These are phyloP conservation scores for Phylloscopus collybita DNA, from an alignment of 2,797 vertebrate species.

Conservation along the genomic window DNA sequence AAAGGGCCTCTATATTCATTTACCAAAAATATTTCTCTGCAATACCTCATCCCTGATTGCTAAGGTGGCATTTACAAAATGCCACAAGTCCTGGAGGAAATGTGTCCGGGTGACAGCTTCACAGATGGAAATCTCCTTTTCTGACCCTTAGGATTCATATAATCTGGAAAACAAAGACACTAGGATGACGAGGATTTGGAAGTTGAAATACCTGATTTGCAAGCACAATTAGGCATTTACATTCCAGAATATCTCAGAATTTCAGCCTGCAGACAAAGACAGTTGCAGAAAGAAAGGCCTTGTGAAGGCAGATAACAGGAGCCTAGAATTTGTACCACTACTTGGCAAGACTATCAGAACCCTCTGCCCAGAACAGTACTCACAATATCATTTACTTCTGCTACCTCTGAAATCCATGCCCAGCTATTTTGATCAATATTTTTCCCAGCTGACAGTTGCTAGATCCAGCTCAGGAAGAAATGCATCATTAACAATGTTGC, in stretches of 20 bases:
- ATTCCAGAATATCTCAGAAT: neutral
- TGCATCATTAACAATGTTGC: neutral
- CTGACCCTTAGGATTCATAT: neutral
- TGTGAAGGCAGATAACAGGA: neutral
- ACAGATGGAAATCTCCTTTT: neutral
- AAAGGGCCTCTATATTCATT: neutral
- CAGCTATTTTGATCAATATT: neutral
- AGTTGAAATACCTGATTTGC: conserved; percentile 10
- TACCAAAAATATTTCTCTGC: neutral
- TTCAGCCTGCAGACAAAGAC: neutral
- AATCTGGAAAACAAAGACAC: neutral
- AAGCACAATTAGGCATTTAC: conserved; percentile 4
- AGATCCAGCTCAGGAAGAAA: neutral
- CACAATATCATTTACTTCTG: neutral
- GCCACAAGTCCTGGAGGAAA: neutral
- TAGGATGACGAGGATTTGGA: neutral
- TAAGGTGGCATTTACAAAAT: conserved; percentile 32
- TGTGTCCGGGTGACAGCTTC: neutral
- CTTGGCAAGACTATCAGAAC: neutral
- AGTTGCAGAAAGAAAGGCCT: neutral
- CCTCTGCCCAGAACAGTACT: neutral
- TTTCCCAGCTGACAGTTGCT: neutral
- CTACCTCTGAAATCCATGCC: neutral
- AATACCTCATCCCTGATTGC: neutral
- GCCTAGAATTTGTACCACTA: neutral